These are phyloP conservation scores for Dromius quadrimaculatus DNA, from an alignment of 2,888 invertebrate species.

Conservation along the genomic window DNA sequence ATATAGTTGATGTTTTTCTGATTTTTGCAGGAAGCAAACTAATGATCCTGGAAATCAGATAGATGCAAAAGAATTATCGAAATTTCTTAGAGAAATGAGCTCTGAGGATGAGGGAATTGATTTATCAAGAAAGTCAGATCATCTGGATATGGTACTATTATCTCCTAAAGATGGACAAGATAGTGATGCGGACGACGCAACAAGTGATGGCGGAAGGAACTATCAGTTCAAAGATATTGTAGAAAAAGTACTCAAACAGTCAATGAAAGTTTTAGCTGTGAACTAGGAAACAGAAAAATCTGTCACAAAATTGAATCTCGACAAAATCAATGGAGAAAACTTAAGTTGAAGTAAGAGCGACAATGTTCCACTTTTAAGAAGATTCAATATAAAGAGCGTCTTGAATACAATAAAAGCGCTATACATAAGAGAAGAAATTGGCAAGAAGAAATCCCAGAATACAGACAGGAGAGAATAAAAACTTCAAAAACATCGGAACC, in stretches of 20 bases:
- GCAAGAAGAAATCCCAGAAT: not conserved
- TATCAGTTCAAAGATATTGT: not conserved
- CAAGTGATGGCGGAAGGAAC: conserved; percentile 9
- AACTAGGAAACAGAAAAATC: not conserved
- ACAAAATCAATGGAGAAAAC: not conserved
- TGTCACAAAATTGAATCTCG: no score
- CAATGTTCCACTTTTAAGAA: conserved; percentile 2
- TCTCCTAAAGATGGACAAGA: conserved; percentile 20
- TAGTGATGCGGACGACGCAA: conserved; percentile 37
- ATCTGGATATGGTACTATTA: no score
- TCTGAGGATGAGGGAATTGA: no score
- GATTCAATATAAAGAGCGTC: not conserved
- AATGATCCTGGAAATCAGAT: no score
- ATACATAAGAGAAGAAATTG: not conserved
- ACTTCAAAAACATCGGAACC: conserved; percentile 6
- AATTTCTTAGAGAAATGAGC: no score
- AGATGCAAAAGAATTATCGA: no score
- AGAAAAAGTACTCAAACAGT: not conserved
- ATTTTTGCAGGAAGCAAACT: no score
- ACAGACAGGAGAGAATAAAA: conserved; percentile 5
- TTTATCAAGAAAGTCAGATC: no score
- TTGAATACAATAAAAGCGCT: not conserved
- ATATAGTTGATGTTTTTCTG: no score
- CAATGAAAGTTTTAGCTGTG: not conserved
- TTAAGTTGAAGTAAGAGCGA: not conserved